These are phyloP conservation scores for Fissipunctia ypsillon DNA, from an alignment of 2,888 invertebrate genomes.

Conservation along the genomic window DNA sequence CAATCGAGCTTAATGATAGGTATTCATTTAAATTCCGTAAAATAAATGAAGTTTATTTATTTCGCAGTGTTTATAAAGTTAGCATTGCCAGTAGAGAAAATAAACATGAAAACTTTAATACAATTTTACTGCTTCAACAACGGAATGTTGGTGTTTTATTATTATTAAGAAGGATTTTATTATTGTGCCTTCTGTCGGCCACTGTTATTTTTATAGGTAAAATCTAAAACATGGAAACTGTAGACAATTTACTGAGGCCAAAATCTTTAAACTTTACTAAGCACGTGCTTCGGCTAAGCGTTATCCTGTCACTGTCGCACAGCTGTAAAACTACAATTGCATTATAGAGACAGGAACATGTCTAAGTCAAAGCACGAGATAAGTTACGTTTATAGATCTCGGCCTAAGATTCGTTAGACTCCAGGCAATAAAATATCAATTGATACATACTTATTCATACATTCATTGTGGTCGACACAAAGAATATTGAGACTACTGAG, in stretches of 20 bases:
- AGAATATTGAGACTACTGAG: neutral
- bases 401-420: neutral
- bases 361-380: neutral
- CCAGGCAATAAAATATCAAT: neutral
- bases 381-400: neutral
- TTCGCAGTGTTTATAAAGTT: slow-evolving; percentile 24
- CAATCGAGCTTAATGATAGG: slow-evolving; percentile 16
- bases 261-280: neutral
- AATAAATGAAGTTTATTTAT: slow-evolving; percentile 31
- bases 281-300: neutral
- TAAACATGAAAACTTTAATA: slow-evolving; percentile 32
- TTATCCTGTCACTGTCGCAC: neutral
- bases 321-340: neutral
- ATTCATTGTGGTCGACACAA: neutral
- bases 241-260: neutral
- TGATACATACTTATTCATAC: neutral
- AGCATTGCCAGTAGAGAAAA: slow-evolving; percentile 11
- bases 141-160: slow-evolving; percentile 17
- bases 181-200: neutral
- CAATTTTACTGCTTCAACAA: slow-evolving; percentile 26
- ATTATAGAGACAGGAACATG: no score
- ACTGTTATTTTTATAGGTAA: neutral
- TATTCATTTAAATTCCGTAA: slow-evolving; percentile 37
- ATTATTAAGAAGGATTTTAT: slow-evolving; percentile 16
- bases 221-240: neutral